Conservation (phyloP, 2,797 vertebrate genomes). For the Labeo calbasu region DNA sequence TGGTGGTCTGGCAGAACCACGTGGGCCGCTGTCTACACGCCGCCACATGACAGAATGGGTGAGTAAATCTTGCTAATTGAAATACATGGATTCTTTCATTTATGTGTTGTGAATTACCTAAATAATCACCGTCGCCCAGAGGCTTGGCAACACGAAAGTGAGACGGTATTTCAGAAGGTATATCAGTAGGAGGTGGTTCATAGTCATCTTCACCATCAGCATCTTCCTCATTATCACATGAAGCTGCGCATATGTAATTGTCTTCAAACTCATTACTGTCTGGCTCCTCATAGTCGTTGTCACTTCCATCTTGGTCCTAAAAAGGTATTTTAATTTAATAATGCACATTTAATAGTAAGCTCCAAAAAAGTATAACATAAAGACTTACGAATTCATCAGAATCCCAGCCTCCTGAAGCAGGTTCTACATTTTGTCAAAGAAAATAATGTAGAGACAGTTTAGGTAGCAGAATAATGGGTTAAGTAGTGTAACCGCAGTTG, state of each 20-base stretch:
- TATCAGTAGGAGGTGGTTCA: slow-evolving; percentile 86
- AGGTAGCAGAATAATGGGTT: neutral
- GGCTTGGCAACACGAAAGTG: slow-evolving; percentile 78
- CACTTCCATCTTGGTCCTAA: slow-evolving; percentile 74
- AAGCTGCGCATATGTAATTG: slow-evolving; percentile 76
- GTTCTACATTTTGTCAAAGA: neutral
- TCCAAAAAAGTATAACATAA: neutral
- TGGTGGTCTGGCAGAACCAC: neutral
- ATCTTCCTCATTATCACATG: slow-evolving; percentile 72
- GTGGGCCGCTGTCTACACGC: slow-evolving; percentile 36
- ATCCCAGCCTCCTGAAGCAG: slow-evolving; percentile 58
- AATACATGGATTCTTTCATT: neutral
- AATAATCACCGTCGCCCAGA: slow-evolving; percentile 79
- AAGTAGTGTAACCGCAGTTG: neutral
- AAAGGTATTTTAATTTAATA: neutral
- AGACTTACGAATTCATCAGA: slow-evolving; percentile 77
- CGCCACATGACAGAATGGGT: neutral
- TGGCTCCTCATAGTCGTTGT: slow-evolving; percentile 90
- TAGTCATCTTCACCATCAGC: slow-evolving; percentile 79
- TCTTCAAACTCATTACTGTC: slow-evolving; percentile 63
- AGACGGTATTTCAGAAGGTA: slow-evolving; percentile 71
- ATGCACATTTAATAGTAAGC: neutral
- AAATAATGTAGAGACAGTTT: slow-evolving; percentile 20
- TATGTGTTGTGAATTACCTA: slow-evolving; percentile 72
- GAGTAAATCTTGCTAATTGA: neutral